Conservation (phyloP, 1,140 invertebrate genomes). For the Apis laboriosa region DNA sequence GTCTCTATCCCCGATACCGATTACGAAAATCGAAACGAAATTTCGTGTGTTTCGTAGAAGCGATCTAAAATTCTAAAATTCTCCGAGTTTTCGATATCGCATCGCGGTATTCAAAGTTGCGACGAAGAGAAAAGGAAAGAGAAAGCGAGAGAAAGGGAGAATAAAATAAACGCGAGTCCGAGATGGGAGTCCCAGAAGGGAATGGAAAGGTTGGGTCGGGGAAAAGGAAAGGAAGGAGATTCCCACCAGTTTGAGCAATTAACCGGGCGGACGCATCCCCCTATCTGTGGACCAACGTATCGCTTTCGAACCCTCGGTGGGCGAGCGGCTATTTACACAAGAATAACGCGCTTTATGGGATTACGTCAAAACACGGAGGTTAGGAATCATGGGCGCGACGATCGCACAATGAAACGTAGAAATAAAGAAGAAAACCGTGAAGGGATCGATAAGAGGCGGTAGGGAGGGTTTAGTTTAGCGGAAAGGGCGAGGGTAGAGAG, state of each 20-base stretch:
- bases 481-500: constrained; percentile 18
- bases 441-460: constrained; percentile 11
- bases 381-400: constrained; percentile 42
- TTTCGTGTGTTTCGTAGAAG: no score
- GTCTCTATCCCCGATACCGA: no score
- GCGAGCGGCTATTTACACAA: constrained; percentile 72
- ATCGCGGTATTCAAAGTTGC: no score
- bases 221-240: background rate
- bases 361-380: constrained; percentile 75
- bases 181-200: no score
- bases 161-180: no score
- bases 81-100: no score
- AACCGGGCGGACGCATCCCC: constrained; percentile 51
- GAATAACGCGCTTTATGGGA: constrained; percentile 76
- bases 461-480: background rate
- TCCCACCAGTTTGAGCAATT: constrained; percentile 64
- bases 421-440: constrained; percentile 36
- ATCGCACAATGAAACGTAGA: constrained; percentile 40
- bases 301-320: constrained; percentile 58
- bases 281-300: constrained; percentile 49
- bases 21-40: no score
- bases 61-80: no score
- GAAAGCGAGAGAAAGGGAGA: no score
- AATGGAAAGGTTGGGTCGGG: no score
- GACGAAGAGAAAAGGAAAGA: no score